Base-by-base conservation (phyloP, 2,113 vertebrate species). In the Trematomus loennbergii region DNA sequence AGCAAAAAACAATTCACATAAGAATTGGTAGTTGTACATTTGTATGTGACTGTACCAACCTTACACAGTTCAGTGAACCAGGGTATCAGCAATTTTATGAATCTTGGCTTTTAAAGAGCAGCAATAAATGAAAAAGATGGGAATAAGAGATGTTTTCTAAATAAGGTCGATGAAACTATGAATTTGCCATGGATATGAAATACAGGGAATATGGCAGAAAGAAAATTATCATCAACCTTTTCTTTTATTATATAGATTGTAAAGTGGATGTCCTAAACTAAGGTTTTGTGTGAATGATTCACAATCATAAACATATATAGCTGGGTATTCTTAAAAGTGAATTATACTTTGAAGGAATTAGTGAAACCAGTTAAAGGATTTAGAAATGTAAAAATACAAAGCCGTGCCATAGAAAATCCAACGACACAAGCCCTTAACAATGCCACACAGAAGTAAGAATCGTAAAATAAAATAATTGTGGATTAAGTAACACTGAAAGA, bases 121-220 rank as follows among this genome's bases (percentile, higher is more conserved):
- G 22, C n/a, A 59, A 53, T 67, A 67, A 76, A 78, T 83, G 65
- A 22, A 70, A 40, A 72, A n/a, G n/a, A n/a, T 58, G 33, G 29
- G 62, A 72, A 59, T 72, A 36, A 63, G 20, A 48, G 15, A 69
- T 55, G 25, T 71, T 82, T 49, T 74, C 17, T 25, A 33, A 81
- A 75, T 86, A 43, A 67, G n/a, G 46, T 25, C 65, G 5, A 81
- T 87, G 65, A 79, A 84, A 83, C 65, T 13, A 7, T 46, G 13
- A 48, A 52, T 76, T 68, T 12, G 16, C 43, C 0, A 2, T 20
- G 3, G 25, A 43, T 53, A 52, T 63, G 16, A 80, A 69, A 59
- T 49, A 61, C n/a, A 43, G 48, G 64, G 36, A n/a, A 58, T 67
- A 75, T 20, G 36, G 17, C 16, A 66, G n/a, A n/a, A 55, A 55